phyloP scores from a whole-genome alignment of 2,888 invertebrate species.

The Tachina lurida region DNA sequence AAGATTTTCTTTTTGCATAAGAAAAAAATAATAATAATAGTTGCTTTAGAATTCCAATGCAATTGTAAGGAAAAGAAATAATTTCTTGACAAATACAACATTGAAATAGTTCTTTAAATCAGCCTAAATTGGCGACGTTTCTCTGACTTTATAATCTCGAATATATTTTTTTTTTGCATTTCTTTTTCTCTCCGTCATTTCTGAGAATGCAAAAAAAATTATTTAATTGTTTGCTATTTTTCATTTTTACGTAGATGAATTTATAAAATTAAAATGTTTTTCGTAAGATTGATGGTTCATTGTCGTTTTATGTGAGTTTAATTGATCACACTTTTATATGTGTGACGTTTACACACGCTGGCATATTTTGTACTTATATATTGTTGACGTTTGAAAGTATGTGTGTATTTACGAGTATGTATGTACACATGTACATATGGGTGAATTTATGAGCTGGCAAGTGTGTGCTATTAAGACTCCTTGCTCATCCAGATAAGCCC shows the following conservation, averaged over 20 bases:
- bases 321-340: slow-evolving; percentile 60
- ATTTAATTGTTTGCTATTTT: slow-evolving; percentile 45
- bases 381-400: slow-evolving; percentile 27
- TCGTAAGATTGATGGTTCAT: slow-evolving; percentile 32
- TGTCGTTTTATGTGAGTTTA: slow-evolving; percentile 57
- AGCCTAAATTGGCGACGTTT: slow-evolving; percentile 7
- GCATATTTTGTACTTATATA: not conserved
- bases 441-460: not conserved
- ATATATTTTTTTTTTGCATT: not conserved
- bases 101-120: slow-evolving; percentile 35
- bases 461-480: not conserved
- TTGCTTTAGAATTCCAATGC: slow-evolving; percentile 18
- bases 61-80: slow-evolving; percentile 8
- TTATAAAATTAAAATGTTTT: slow-evolving; percentile 36
- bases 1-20: slow-evolving; percentile 1
- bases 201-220: slow-evolving; percentile 11
- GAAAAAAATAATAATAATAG: not conserved
- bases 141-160: not conserved
- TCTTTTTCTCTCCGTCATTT: not conserved
- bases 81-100: slow-evolving; percentile 20
- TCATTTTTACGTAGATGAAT: slow-evolving; percentile 16
- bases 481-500: not conserved
- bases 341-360: slow-evolving; percentile 45
- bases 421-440: no score
- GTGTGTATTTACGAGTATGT: no score